Conservation (phyloP, 2,797 vertebrate genomes). For the Pseudochromis fuscus region DNA sequence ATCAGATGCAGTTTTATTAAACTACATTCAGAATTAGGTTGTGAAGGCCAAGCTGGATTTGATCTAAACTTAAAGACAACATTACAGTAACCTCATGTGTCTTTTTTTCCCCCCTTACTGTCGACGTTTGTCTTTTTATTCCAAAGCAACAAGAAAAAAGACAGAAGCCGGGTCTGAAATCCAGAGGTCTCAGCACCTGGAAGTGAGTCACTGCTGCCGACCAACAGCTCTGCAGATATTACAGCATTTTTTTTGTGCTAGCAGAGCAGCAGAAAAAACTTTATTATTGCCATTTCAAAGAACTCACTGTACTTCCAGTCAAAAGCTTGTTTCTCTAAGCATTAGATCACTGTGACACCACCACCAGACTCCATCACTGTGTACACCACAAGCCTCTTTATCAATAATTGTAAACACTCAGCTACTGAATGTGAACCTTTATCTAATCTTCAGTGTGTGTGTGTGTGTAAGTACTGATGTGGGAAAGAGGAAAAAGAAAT, state of each 20-base stretch:
- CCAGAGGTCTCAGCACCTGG: constrained; percentile 6
- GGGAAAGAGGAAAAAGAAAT: constrained; percentile 32
- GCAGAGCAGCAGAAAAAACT: constrained; percentile 5
- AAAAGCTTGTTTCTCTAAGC: constrained; percentile 28
- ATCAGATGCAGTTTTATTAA: background rate
- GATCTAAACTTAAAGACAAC: too few species aligned
- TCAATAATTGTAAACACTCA: constrained; percentile 56
- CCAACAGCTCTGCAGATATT: constrained; percentile 11
- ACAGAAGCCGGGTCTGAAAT: constrained; percentile 1
- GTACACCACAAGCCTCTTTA: constrained; percentile 46
- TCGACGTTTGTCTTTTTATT: background rate
- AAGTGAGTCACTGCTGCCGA: constrained; percentile 32
- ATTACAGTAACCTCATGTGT: background rate
- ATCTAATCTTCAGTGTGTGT: constrained; percentile 42
- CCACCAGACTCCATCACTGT: constrained; percentile 28
- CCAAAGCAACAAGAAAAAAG: background rate
- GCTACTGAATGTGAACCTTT: constrained; percentile 45
- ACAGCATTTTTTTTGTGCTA: constrained; percentile 4
- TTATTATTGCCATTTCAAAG: constrained; percentile 47
- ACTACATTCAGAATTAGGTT: constrained; percentile 7
- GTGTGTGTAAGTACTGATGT: constrained; percentile 24
- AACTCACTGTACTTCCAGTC: constrained; percentile 43
- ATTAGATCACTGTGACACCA: constrained; percentile 55
- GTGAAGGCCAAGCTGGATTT: background rate
- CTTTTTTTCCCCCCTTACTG: constrained; percentile 21